Percentiles rank a stretch among this genome's conserved stretches.
These are phyloP conservation scores for Pentamera pediparva DNA, from an alignment of 53 echinoderm and acorn worm genomes.

Conservation along the genomic window DNA sequence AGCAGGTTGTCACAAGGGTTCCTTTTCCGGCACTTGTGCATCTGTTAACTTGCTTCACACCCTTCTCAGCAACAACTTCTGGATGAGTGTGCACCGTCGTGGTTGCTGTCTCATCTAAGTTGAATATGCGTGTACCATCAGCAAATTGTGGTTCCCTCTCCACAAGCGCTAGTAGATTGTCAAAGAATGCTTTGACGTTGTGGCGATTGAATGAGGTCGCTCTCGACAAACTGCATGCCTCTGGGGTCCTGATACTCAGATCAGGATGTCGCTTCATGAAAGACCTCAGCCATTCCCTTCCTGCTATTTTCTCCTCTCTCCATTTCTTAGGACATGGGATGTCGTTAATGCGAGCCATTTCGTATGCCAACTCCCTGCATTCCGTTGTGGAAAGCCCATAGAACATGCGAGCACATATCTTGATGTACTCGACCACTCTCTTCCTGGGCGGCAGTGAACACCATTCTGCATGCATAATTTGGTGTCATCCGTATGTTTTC, in stretches of 20 bases:
- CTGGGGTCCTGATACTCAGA: not conserved
- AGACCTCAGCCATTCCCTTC: not conserved
- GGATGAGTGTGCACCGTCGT: conserved; percentile 32
- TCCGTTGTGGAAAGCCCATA: not conserved
- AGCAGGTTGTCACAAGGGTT: not conserved
- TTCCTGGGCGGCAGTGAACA: not conserved
- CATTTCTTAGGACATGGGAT: not conserved
- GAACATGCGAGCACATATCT: not conserved
- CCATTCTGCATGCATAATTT: not conserved
- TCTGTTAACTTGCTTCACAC: conserved; percentile 30
- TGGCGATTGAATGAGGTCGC: not conserved
- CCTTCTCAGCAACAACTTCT: conserved; percentile 21
- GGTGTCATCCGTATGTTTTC: not conserved
- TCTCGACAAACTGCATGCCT: not conserved
- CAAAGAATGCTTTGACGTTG: not conserved
- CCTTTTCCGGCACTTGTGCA: not conserved
- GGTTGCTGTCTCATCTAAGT: conserved; percentile 26
- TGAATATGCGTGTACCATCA: conserved; percentile 9
- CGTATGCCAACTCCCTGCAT: not conserved
- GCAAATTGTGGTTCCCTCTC: not conserved
- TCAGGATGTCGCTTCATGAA: not conserved
- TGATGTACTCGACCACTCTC: not conserved
- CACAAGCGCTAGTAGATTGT: not conserved
- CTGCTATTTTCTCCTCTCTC: not conserved
- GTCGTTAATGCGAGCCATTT: not conserved